Percentiles rank a stretch among this genome's conserved stretches.
Conservation (phyloP, 2,797 vertebrate species). For the Cottoperca gobio region DNA sequence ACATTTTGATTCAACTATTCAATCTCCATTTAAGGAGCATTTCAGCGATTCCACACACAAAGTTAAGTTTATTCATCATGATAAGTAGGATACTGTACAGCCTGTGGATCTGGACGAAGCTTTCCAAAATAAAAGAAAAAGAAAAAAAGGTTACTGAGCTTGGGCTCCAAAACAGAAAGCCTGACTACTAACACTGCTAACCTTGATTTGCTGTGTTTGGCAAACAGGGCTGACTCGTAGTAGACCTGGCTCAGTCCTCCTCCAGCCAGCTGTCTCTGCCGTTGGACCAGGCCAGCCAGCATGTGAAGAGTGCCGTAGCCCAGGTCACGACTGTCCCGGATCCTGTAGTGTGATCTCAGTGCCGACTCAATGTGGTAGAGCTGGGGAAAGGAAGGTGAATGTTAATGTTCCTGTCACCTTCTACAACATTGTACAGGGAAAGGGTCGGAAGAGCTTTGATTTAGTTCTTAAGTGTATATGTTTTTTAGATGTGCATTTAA, state of each 20-base stretch:
- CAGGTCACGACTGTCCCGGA: conserved; percentile 83
- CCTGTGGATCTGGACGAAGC: not conserved
- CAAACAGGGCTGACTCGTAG: conserved; percentile 83
- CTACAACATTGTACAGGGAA: not conserved
- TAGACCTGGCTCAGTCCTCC: conserved; percentile 69
- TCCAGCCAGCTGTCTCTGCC: conserved; percentile 67
- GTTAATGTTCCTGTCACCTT: not conserved
- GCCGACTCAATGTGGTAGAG: conserved; percentile 79
- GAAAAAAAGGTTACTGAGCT: not conserved
- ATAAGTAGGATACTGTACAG: not conserved
- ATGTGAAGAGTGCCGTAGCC: conserved; percentile 78
- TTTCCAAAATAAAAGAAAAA: not conserved
- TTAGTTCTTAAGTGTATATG: not conserved
- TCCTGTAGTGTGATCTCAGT: conserved; percentile 79
- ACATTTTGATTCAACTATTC: not conserved
- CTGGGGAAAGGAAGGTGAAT: conserved; percentile 49
- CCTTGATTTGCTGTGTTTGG: conserved; percentile 67
- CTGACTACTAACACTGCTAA: conserved; percentile 9
- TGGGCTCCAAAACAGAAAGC: not conserved
- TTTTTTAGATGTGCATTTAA: not conserved
- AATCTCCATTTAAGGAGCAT: no score
- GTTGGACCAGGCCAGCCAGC: conserved; percentile 73
- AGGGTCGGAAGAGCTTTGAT: not conserved
- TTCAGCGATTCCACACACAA: no score
- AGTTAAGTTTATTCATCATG: not conserved